Evolutionary conservation across 2,888 invertebrate genomes (phyloP), one percentile per base, ranked within the genome.

Genomic region (Hemicrepidius hirtus): DNA sequence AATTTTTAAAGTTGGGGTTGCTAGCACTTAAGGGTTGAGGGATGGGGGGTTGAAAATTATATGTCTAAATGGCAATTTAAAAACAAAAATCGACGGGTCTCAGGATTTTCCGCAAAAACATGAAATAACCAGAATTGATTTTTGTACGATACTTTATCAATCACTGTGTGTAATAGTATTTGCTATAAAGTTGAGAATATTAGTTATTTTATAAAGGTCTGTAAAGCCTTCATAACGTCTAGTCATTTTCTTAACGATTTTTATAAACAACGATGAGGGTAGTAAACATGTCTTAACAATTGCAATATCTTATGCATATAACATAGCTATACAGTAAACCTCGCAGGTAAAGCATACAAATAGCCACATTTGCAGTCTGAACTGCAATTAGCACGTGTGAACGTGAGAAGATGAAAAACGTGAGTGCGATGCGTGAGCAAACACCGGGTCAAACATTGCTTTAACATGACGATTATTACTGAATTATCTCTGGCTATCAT

Each of bases 381-480:
- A 71, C 59, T 62, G 62, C 76, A 77, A 78, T 79, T 79, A 79
- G 77, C 76, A 78, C 79, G 77, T 73, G 77, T 77, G 76, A 76
- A 77, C 77, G 78, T 77, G 78, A 79, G 75, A 74, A 77, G 75
- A 77, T 73, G 73, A 74, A 75, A 73, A 78, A 78, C 79, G 78
- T 79, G 78, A 79, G 73, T 62, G 57, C 37, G 68, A 64, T 77
- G 76, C 76, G 76, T 77, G 77, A 76, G 74, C 74, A 78, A 77
- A 78, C 76, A 77, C 1, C 55, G 32, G 55, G 55, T 55, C 55
- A 55, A 32, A 35, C 55, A 18, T 28, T 53, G 24, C 13, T 16
- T 37, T 20, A 16, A 55, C 60, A 40, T 21, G 41, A 40, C n/a
- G 41, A 62, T 44, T 13, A 40, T 62, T 44, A 62, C 44, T 13